Base-by-base conservation (phyloP, 2,888 invertebrate species). In the Meliscaeva auricollis region DNA sequence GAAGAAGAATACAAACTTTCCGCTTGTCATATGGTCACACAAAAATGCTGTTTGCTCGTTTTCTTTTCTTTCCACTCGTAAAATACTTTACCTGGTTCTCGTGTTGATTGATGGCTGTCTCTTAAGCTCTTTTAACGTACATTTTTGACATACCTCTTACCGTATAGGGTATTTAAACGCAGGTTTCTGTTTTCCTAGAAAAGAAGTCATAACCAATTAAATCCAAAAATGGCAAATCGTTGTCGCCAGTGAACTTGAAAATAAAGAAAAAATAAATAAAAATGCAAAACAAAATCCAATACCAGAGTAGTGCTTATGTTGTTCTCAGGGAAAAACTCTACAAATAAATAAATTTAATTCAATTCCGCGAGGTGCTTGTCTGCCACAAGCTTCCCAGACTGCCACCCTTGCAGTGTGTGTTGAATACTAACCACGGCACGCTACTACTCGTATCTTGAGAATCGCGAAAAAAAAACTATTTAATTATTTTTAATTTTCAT, bases 401-500 rank as follows among this genome's bases (percentile, higher is more conserved):
- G 56, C 70, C 44, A 75, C 83, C 74, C 76, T 60, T 76, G 80
- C 80, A 80, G 84, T 80, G 80, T 81, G 68, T 68, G 41, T 70
- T 30, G 84, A 75, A 76, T 85, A 85, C 85, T 81, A 77, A 85
- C 66, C 62, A 32, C 35, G 44, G n/a, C 66, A 58, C 64, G 68
- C 66, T 30, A 32, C 44, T 44, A 52, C 35, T 35, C 7, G n/a
- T n/a, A 26, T 75, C 77, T 54, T 38, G 66, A 75, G 32, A 78
- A 78, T 64, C 62, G 68, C 35, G 17, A 50, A 60, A 50, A 73
- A 62, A 32, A 26, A 26, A 26, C 22, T 60, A 68, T 69, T 75
- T 58, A 79, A 74, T 79, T 75, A 83, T 79, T 80, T 84, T 75
- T 68, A 81, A 81, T 44, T 58, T 38, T 9, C 38, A 38, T 38